These are phyloP conservation scores for Erebia ligea DNA, from an alignment of 2,888 invertebrate genomes.

Conservation along the genomic window DNA sequence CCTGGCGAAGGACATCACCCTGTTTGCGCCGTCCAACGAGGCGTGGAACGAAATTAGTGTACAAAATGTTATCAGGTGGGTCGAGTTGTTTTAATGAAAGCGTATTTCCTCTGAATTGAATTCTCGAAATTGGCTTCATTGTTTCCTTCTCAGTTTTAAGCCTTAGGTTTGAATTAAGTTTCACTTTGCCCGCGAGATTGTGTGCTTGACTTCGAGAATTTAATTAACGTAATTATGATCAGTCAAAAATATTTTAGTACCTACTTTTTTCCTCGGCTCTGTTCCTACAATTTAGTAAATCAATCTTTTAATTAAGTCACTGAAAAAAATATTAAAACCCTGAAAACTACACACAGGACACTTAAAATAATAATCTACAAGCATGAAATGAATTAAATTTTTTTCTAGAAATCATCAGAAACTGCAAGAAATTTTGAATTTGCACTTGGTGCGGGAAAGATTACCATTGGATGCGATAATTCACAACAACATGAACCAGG, in stretches of 20 bases:
- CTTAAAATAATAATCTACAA: no score
- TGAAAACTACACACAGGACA: no score
- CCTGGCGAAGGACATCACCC: slow-evolving; percentile 88
- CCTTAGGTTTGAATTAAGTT: background rate
- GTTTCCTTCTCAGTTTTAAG: no score
- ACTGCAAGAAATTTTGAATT: slow-evolving; percentile 89
- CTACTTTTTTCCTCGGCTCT: no score
- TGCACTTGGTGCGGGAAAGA: slow-evolving; percentile 91
- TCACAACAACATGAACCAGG: slow-evolving; percentile 87
- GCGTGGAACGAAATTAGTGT: slow-evolving; percentile 91
- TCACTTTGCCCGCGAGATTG: background rate
- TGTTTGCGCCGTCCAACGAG: slow-evolving; percentile 95
- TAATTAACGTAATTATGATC: no score
- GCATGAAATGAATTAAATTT: background rate
- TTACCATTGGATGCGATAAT: slow-evolving; percentile 90
- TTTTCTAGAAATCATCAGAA: slow-evolving; percentile 85
- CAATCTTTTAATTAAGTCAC: no score
- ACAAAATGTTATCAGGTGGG: slow-evolving; percentile 86
- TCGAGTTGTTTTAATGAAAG: background rate
- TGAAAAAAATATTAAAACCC: no score
- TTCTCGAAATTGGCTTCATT: background rate
- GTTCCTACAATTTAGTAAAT: no score
- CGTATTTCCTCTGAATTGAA: no score
- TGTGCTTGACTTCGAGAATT: no score
- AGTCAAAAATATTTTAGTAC: no score